These are phyloP conservation scores for Leptodactylus fallax DNA, from an alignment of 2,797 vertebrate genomes.

Conservation along the genomic window DNA sequence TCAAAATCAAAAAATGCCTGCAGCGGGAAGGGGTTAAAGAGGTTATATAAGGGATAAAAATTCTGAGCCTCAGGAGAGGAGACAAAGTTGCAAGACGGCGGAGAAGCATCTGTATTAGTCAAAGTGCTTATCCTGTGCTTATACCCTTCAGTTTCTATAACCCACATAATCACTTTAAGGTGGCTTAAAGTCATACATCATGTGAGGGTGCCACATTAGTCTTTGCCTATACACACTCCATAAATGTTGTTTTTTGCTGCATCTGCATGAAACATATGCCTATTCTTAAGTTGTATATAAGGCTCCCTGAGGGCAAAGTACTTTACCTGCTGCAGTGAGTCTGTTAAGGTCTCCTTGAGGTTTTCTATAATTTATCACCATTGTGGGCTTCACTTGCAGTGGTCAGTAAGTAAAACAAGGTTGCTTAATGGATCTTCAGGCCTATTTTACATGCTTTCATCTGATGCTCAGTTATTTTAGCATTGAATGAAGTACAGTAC, in stretches of 20 bases:
- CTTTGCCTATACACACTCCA: neutral
- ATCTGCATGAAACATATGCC: constrained; percentile 7
- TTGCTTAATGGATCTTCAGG: neutral
- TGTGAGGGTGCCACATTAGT: constrained; percentile 15
- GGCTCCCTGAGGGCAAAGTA: neutral
- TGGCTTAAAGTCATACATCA: neutral
- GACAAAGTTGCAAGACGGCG: too few species aligned
- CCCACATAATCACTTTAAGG: neutral
- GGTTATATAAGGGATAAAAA: too few species aligned
- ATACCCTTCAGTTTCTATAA: neutral
- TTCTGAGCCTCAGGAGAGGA: too few species aligned
- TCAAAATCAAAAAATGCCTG: too few species aligned
- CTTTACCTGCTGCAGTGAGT: neutral
- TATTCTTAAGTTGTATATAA: neutral
- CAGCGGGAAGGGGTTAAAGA: too few species aligned
- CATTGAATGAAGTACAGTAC: neutral
- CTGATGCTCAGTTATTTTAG: neutral
- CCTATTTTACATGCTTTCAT: neutral
- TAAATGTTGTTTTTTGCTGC: constrained; percentile 5
- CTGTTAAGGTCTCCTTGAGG: neutral
- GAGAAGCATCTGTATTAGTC: too few species aligned
- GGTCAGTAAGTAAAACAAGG: neutral
- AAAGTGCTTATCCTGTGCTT: too few species aligned
- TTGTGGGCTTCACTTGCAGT: neutral
- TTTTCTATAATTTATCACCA: neutral